Percentiles rank a stretch among this genome's conserved stretches.
These are phyloP conservation scores for Melanotaenia nigrans DNA, from an alignment of 2,797 vertebrate species.

Conservation along the genomic window DNA sequence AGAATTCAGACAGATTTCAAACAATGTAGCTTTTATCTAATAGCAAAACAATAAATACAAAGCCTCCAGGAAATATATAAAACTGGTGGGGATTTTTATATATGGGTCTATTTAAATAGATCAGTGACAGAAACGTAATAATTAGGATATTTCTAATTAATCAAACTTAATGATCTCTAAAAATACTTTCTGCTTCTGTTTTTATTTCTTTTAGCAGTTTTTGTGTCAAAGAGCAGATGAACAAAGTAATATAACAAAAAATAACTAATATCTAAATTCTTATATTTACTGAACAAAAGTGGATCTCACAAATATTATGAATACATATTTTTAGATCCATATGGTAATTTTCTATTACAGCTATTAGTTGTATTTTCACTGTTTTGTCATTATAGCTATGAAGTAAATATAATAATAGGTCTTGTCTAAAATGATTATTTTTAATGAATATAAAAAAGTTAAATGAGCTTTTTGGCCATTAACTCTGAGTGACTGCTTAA, in stretches of 20 bases:
- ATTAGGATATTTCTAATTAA: neutral
- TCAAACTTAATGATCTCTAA: constrained; percentile 15
- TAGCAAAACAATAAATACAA: constrained; percentile 57
- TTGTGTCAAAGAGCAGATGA: constrained; percentile 22
- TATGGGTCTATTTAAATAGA: constrained; percentile 14
- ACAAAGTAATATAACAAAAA: constrained; percentile 10
- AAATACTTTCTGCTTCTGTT: constrained; percentile 1
- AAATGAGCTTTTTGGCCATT: constrained; percentile 6
- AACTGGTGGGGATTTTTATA: constrained; percentile 12
- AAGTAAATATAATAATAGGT: neutral
- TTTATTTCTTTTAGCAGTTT: neutral
- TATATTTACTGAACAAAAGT: constrained; percentile 6
- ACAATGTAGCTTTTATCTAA: neutral
- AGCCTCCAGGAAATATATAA: constrained; percentile 37
- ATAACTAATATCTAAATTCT: constrained; percentile 22
- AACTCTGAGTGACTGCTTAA: neutral
- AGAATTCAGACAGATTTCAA: constrained; percentile 13
- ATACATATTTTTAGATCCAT: constrained; percentile 4
- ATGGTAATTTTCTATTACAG: neutral
- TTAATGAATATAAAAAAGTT: neutral
- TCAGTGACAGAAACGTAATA: constrained; percentile 17
- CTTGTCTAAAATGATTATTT: neutral
- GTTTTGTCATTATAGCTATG: neutral
- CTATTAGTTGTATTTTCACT: neutral
- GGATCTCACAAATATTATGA: constrained; percentile 3